These are phyloP conservation scores for Phrynosoma platyrhinos DNA, from an alignment of 2,113 vertebrate species.

Conservation along the genomic window DNA sequence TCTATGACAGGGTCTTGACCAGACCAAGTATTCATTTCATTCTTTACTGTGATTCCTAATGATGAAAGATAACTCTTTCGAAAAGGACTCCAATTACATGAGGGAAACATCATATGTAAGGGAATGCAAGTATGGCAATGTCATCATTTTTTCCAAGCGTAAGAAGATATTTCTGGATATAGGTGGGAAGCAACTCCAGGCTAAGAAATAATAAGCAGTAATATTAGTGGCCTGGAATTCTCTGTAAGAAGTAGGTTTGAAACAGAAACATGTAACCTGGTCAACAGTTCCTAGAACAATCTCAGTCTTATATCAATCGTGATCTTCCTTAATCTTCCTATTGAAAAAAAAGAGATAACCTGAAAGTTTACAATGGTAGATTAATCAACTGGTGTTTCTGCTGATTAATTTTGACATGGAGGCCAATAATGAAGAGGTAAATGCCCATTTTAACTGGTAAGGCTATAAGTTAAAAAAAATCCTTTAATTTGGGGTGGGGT, in stretches of 20 bases:
- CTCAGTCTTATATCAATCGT: not conserved
- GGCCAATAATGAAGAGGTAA: not conserved
- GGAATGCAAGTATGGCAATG: not conserved
- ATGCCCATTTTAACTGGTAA: not conserved
- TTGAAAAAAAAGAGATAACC: not conserved
- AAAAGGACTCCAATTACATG: not conserved
- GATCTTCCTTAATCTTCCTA: not conserved
- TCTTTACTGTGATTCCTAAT: not conserved
- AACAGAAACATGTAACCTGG: not conserved
- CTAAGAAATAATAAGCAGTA: slow-evolving; percentile 18
- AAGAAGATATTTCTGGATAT: not conserved
- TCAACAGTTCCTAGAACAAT: not conserved
- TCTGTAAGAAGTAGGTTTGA: not conserved
- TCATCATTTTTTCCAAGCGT: not conserved
- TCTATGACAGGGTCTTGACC: not conserved
- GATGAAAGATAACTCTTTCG: not conserved
- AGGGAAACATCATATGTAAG: not conserved
- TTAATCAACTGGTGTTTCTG: not conserved
- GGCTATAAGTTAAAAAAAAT: not conserved
- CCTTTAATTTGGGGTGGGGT: not conserved
- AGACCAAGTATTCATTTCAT: not conserved
- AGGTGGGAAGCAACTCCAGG: slow-evolving; percentile 1
- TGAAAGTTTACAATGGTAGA: not conserved
- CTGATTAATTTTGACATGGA: not conserved
- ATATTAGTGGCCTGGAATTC: not conserved